Evolutionary conservation across 2,888 invertebrate genomes (phyloP), one percentile per base, ranked within the genome.

Genomic region (Lordiphosa fenestrarum): DNA sequence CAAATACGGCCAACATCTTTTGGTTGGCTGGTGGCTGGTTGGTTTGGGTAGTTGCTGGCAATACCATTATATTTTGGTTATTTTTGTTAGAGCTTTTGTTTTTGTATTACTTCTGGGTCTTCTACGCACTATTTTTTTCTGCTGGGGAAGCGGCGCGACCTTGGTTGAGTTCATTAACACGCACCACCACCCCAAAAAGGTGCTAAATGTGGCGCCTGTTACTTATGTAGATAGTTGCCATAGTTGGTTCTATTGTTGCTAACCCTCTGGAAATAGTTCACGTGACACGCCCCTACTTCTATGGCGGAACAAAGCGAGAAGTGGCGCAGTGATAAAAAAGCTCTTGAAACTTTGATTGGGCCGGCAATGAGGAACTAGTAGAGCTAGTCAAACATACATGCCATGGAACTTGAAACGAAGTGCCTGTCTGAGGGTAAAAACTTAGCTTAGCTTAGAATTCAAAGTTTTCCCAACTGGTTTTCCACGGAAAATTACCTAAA

Each of bases 141-240:
- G 25, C 7, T 25, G 7, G 7, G 25, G 25, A 25, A 25, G 57
- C 13, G 19, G 13, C 54, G 50, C 80, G 81, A 80, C 81, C 81
- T 81, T 85, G 83, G 70, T 64, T 73, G 65, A 76, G 81, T 83
- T 82, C 81, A 82, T 82, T 83, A 82, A 74, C 81, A 83, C 41
- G 25, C 25, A 25, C 25, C n/a, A 7, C 13, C 44, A 25, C 25
- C 30, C 42, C 42, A 15, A 15, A 40, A n/a, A 41, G 19, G 40
- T 41, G 21, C 21, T n/a, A 21, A 40, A 21, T 19, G n/a, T 41
- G 6, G 3, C 21, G 40, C 40, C 40, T 21, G 40, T 5, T 7
- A n/a, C 21, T 21, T n/a, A n/a, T 25, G n/a, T 21, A 25, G 37
- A 38, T 19, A 30, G 39, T 33, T 41, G 33, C 21, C 19, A 25